Percentiles rank a stretch among this genome's conserved stretches.
Conservation (phyloP, 2,113 vertebrate species). For the Rhabdomys dilectus region DNA sequence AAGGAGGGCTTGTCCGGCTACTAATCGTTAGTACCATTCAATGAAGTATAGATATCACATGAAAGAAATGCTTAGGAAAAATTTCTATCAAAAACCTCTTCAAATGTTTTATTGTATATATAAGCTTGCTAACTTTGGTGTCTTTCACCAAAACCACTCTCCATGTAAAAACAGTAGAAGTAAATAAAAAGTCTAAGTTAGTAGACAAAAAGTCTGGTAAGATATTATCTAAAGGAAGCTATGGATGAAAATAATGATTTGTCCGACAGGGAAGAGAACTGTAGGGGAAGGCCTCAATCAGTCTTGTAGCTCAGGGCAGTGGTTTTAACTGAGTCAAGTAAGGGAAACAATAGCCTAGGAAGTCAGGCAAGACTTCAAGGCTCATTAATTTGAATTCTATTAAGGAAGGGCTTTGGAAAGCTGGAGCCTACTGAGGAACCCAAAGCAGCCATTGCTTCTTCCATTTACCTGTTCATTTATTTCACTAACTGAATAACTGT, state of each 20-base stretch:
- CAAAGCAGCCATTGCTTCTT: not conserved
- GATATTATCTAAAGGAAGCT: not conserved
- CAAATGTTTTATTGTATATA: not conserved
- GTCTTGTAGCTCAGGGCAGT: not conserved
- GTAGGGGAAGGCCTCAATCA: not conserved
- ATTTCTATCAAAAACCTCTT: slow-evolving; percentile 25
- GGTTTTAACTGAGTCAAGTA: not conserved
- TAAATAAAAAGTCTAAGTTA: not conserved
- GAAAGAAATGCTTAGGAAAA: slow-evolving; percentile 26
- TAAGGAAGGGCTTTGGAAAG: not conserved
- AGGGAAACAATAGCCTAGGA: not conserved
- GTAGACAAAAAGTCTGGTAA: not conserved
- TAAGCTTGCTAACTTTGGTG: not conserved
- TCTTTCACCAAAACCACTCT: not conserved
- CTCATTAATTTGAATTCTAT: not conserved
- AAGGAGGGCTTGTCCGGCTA: not conserved
- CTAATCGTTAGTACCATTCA: slow-evolving; percentile 26
- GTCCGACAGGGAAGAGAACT: not conserved
- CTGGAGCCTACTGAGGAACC: not conserved
- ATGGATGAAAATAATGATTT: not conserved
- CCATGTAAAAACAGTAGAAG: not conserved
- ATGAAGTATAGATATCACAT: not conserved
- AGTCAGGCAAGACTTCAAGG: not conserved
- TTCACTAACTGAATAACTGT: not conserved
- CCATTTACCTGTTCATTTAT: not conserved